Evolutionary conservation across 2,888 invertebrate species (phyloP).

Genomic region (Drosophila koepferae): DNA sequence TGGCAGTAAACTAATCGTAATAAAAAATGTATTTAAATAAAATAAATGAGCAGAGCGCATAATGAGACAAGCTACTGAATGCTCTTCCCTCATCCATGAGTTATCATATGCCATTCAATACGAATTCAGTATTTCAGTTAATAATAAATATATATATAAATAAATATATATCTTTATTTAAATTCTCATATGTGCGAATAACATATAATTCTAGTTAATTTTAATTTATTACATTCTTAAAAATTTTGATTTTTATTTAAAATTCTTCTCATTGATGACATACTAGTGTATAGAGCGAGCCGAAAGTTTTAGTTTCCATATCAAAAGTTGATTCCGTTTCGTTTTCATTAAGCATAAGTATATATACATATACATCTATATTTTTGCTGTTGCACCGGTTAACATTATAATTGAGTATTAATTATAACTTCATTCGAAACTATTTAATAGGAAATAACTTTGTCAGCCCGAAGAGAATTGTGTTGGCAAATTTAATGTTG

Average conservation of each 20-base stretch:
- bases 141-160: neutral
- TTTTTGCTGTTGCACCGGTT: neutral
- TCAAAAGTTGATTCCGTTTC: constrained; percentile 1
- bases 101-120: neutral
- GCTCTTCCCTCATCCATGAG: constrained; percentile 11
- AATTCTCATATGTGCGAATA: neutral
- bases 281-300: neutral
- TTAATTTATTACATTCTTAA: neutral
- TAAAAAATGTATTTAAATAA: neutral
- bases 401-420: constrained; percentile 1
- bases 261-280: neutral
- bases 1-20: constrained; percentile 16
- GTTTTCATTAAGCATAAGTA: constrained; percentile 28
- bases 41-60: neutral
- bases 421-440: neutral
- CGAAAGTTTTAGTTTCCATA: neutral
- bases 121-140: neutral
- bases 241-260: too few relatives aligned
- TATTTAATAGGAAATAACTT: constrained; percentile 9
- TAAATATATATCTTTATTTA: neutral
- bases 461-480: neutral
- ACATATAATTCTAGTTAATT: neutral
- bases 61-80: constrained; percentile 5
- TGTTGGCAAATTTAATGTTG: neutral
- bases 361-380: neutral